Percentiles rank a stretch among this genome's conserved stretches.
phyloP scores from a whole-genome alignment of 2,888 invertebrate genomes.

The Encarsia formosa region DNA sequence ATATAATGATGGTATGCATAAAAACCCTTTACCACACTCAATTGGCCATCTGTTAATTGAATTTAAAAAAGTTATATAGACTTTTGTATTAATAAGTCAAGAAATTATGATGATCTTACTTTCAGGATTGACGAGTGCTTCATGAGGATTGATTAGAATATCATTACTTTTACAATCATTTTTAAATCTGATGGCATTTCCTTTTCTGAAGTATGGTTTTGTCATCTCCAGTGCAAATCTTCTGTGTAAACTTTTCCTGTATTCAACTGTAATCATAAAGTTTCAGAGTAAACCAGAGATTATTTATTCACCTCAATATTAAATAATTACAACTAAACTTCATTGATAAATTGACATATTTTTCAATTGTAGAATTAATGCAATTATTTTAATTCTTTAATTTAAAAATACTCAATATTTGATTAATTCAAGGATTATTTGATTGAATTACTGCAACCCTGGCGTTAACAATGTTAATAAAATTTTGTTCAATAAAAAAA shows the following conservation, averaged over 20 bases:
- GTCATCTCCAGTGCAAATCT: slow-evolving; percentile 65
- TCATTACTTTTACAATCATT: slow-evolving; percentile 50
- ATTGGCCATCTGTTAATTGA: slow-evolving; percentile 12
- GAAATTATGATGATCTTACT: slow-evolving; percentile 31
- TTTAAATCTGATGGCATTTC: slow-evolving; percentile 62
- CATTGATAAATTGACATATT: neutral
- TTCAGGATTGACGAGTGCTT: slow-evolving; percentile 51
- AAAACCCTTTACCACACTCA: slow-evolving; percentile 68
- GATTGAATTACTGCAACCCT: no score
- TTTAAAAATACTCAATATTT: no score
- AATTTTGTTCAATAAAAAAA: neutral
- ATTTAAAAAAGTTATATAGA: no score
- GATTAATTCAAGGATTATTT: no score
- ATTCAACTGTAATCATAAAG: slow-evolving; percentile 55
- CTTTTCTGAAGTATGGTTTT: slow-evolving; percentile 71
- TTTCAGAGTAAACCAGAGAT: no score
- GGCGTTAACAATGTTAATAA: no score
- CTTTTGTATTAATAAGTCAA: no score
- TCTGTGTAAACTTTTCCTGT: slow-evolving; percentile 67
- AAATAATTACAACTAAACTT: slow-evolving; percentile 15
- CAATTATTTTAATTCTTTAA: neutral
- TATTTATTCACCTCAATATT: no score
- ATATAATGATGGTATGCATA: slow-evolving; percentile 96
- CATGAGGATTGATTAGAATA: slow-evolving; percentile 72
- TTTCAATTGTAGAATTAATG: neutral